These are phyloP conservation scores for Agelas oroides DNA, from an alignment of 37 sponge, comb jelly and placozoan species.

Conservation along the genomic window DNA sequence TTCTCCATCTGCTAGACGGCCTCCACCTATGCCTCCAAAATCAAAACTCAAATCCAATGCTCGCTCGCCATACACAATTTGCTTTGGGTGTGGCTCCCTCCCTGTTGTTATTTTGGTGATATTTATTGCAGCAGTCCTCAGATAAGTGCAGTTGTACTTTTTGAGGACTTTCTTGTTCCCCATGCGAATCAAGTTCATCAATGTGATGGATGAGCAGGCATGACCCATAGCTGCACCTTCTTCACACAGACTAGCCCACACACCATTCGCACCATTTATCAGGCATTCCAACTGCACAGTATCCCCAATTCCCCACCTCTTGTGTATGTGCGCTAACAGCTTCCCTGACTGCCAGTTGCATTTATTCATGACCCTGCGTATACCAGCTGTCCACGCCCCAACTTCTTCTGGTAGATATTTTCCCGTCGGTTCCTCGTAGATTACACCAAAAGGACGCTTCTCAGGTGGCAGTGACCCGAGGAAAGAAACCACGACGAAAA, in stretches of 20 bases:
- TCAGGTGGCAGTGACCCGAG: slow-evolving; percentile 64
- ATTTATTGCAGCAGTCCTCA: slow-evolving; percentile 73
- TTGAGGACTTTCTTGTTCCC: slow-evolving; percentile 71
- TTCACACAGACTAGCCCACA: slow-evolving; percentile 82
- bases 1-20: slow-evolving; percentile 6
- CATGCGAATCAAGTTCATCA: slow-evolving; percentile 83
- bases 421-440: slow-evolving; percentile 82
- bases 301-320: slow-evolving; percentile 80
- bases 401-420: slow-evolving; percentile 76
- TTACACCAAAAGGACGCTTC: slow-evolving; percentile 52
- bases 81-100: slow-evolving; percentile 62
- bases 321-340: slow-evolving; percentile 76
- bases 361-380: slow-evolving; percentile 70
- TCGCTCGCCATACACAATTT: slow-evolving; percentile 65
- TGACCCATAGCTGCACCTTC: slow-evolving; percentile 91
- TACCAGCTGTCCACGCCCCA: slow-evolving; percentile 13
- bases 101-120: slow-evolving; percentile 78
- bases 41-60: slow-evolving; percentile 76
- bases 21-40: slow-evolving; percentile 22
- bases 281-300: slow-evolving; percentile 76
- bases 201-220: slow-evolving; percentile 79
- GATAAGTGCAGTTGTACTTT: slow-evolving; percentile 67
- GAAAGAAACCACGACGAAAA: slow-evolving; percentile 55
- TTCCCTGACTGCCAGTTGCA: slow-evolving; percentile 68
- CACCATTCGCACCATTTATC: slow-evolving; percentile 76